phyloP scores from a whole-genome alignment of 2,888 invertebrate species.

The Xestia rhomboidea region DNA sequence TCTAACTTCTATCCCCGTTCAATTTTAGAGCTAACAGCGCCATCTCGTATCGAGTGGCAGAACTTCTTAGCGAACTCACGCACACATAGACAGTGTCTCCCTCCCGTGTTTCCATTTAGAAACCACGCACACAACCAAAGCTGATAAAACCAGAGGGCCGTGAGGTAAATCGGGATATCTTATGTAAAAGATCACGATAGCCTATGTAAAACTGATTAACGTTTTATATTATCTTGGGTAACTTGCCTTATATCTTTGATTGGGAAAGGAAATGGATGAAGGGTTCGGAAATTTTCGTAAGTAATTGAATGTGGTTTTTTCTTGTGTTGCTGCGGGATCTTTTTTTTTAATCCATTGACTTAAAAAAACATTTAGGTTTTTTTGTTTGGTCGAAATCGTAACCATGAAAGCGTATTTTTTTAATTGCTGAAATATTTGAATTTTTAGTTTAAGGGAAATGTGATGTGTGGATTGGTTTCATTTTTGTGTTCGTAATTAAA shows the following conservation, averaged over 20 bases:
- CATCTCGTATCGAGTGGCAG: constrained; percentile 86
- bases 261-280: constrained; percentile 7
- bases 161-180: constrained; percentile 66
- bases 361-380: neutral
- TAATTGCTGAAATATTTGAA: neutral
- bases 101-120: constrained; percentile 65
- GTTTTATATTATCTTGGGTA: constrained; percentile 36
- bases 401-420: no score
- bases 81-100: constrained; percentile 58
- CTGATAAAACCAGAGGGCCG: constrained; percentile 59
- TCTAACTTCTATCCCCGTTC: neutral
- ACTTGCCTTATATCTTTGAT: constrained; percentile 27
- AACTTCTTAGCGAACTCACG: constrained; percentile 71
- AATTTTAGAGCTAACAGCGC: constrained; percentile 71
- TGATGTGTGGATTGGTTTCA: neutral
- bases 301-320: constrained; percentile 2
- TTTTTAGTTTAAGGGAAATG: neutral
- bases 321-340: fast-evolving
- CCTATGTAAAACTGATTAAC: constrained; percentile 56
- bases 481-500: neutral
- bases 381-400: neutral
- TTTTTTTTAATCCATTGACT: neutral
- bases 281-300: constrained; percentile 4
- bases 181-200: constrained; percentile 62
- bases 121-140: constrained; percentile 68